Base-by-base conservation (phyloP, 2,797 vertebrate genomes). In the Pelobates cultripes region DNA sequence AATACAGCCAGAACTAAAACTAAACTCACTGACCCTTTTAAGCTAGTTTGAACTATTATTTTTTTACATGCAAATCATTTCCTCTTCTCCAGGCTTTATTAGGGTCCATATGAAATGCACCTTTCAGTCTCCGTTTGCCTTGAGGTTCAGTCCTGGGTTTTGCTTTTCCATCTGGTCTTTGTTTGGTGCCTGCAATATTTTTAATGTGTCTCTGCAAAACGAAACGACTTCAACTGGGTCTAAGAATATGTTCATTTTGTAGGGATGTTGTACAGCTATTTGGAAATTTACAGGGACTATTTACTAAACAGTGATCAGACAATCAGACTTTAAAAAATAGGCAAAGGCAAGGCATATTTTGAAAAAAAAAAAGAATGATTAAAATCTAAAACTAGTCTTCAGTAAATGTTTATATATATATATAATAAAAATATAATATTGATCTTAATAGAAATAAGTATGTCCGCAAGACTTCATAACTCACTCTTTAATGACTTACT, bases 41-140 rank as follows among this genome's bases (percentile, higher is more conserved):
- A 70, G 72, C 57, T 64, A 75, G 41, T 55, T 79, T 75, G 70
- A 75, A 79, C 71, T 75, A 74, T 74, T 70, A 64, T 73, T 83
- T 75, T 57, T 83, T 84, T 84, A 79, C 77, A 79, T 84, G 67
- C 68, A 84, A 84, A 79, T 84, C 72, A 79, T 84, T 84, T 84
- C 82, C 82, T 73, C 64, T 71, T 78, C 72, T 75, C 53, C 64
- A 75, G 57, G 55, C 72, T 75, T 84, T 84, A 79, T 84, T 84
- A 75, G 72, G 67, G 77, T 55, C 82, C 72, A 75, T 83, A 83
- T 83, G 77, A 84, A 79, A 79, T 84, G 77, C 78, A 75, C 72
- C 77, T 75, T 79, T 79, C 82, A 83, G 60, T 78, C 71, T 83
- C 7, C 51, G 17, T 74, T 70, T 75, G 82, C 82, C 82, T 79